These are phyloP conservation scores for Dione juno DNA, from an alignment of 2,888 invertebrate genomes.

Conservation along the genomic window DNA sequence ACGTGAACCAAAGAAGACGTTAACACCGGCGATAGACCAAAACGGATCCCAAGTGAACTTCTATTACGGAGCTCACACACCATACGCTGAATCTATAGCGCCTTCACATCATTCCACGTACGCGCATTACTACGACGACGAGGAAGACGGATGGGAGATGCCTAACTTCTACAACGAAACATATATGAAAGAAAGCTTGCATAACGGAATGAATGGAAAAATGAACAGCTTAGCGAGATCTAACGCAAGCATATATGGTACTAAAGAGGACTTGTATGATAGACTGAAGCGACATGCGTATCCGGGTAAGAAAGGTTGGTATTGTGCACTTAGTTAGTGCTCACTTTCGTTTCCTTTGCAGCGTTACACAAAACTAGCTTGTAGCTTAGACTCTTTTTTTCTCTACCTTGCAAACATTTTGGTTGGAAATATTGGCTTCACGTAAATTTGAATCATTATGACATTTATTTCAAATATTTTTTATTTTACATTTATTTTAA, in stretches of 20 bases:
- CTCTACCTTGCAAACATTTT: not conserved
- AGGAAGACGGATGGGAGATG: slow-evolving; percentile 99
- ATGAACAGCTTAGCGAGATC: slow-evolving; percentile 97
- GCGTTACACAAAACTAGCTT: slow-evolving; percentile 50
- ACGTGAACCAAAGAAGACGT: slow-evolving; percentile 95
- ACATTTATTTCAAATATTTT: too few species aligned
- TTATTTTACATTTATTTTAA: too few species aligned
- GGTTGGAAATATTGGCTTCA: not conserved
- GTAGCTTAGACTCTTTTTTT: slow-evolving; percentile 36
- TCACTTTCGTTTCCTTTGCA: slow-evolving; percentile 61
- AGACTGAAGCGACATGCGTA: slow-evolving; percentile 97
- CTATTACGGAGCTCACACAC: slow-evolving; percentile 97
- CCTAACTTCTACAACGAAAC: slow-evolving; percentile 98
- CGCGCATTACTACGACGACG: slow-evolving; percentile 97
- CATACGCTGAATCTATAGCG: slow-evolving; percentile 97
- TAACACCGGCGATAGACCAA: slow-evolving; percentile 94
- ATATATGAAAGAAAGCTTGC: slow-evolving; percentile 96
- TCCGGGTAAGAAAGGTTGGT: slow-evolving; percentile 95
- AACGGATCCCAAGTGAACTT: slow-evolving; percentile 97
- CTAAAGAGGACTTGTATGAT: slow-evolving; percentile 97
- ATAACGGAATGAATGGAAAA: slow-evolving; percentile 92
- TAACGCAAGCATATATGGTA: slow-evolving; percentile 96
- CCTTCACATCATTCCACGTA: slow-evolving; percentile 98
- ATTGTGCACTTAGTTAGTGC: slow-evolving; percentile 59
- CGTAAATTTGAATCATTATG: too few species aligned